A percentile compares a stretch with the other conserved stretches of the same genome.
Evolutionary conservation across 2,797 vertebrate species (phyloP).

Genomic region (Graptemys geographica): DNA sequence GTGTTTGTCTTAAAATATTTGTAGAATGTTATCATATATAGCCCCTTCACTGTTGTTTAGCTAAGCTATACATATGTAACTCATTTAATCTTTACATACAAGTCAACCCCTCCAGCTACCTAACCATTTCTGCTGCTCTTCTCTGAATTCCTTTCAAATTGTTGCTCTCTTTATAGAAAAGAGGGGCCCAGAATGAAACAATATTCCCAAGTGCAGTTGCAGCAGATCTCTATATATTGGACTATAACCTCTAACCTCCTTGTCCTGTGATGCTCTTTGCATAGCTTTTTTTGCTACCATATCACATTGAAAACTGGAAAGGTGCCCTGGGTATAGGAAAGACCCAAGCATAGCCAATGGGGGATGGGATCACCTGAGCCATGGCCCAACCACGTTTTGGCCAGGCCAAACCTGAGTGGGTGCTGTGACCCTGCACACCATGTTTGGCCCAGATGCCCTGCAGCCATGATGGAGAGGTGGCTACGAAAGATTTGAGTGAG

Average conservation of each 20-base stretch:
- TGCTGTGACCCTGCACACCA: no score
- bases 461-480: no score
- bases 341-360: no score
- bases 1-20: conserved; percentile 1
- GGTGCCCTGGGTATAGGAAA: no score
- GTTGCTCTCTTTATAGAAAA: background rate
- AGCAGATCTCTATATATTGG: background rate
- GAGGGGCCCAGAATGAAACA: background rate
- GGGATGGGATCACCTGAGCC: no score
- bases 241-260: background rate
- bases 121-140: background rate
- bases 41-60: background rate
- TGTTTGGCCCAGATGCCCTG: no score
- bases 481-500: background rate
- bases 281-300: background rate
- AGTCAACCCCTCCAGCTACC: background rate
- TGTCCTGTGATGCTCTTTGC: background rate
- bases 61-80: background rate
- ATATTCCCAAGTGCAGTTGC: background rate
- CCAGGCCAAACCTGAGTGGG: no score
- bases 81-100: background rate
- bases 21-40: background rate
- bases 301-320: background rate
- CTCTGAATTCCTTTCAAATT: background rate
- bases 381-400: no score